phyloP scores from a whole-genome alignment of 2,888 invertebrate genomes.

The Physocephala rufipes region DNA sequence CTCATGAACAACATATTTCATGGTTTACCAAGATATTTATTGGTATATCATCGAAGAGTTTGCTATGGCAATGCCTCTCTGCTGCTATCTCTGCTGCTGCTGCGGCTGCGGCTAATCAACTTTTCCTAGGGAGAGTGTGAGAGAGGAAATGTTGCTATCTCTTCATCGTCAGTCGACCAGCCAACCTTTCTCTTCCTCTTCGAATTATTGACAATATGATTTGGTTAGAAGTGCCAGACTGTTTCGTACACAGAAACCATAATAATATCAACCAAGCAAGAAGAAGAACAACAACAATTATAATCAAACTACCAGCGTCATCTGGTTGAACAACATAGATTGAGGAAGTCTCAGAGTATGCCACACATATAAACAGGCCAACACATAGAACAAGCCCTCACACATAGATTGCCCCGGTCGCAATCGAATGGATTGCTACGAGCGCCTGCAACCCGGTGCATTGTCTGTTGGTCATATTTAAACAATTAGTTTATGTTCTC shows the following conservation, averaged over 20 bases:
- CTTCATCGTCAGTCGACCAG: neutral
- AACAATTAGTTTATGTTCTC: conserved; percentile 23
- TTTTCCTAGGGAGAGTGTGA: conserved; percentile 24
- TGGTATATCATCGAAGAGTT: too few species aligned
- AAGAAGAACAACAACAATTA: conserved; percentile 7
- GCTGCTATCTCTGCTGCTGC: too few species aligned
- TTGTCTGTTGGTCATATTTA: conserved; percentile 23
- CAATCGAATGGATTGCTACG: too few species aligned
- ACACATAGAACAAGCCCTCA: too few species aligned
- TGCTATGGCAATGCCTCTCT: neutral
- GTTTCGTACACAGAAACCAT: neutral
- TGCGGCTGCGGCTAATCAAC: conserved; percentile 21
- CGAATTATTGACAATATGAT: neutral
- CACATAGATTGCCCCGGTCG: too few species aligned
- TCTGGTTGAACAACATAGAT: conserved; percentile 31
- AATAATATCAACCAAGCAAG: conserved; percentile 18
- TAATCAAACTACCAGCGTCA: conserved; percentile 12
- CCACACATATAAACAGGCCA: too few species aligned
- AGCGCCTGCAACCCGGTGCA: neutral
- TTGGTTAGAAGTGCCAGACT: neutral
- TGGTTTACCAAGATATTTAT: too few species aligned
- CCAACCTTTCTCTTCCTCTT: neutral
- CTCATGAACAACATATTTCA: too few species aligned
- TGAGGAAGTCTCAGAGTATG: conserved; percentile 16
- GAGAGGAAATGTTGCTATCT: neutral